Evolutionary conservation across 2,888 invertebrate genomes (phyloP).

Genomic region (Nemurella pictetii): DNA sequence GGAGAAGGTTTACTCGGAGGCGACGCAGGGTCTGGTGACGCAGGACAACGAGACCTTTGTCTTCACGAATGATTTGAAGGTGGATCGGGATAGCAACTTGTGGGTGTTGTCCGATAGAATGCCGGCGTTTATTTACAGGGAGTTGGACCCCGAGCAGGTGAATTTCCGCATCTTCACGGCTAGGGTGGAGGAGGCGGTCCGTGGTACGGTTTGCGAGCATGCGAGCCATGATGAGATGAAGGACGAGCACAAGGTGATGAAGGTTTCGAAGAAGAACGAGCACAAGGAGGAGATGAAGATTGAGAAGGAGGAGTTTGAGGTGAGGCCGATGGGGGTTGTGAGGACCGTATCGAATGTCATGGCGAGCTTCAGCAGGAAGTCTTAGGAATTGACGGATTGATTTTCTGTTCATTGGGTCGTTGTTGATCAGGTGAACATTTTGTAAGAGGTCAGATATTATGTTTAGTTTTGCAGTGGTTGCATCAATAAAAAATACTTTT

Average conservation of each 20-base stretch:
- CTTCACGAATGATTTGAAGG: conserved; percentile 78
- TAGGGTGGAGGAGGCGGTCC: conserved; percentile 68
- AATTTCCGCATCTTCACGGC: conserved; percentile 74
- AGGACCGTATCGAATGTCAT: neutral
- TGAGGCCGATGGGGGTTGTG: neutral
- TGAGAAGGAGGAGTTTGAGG: neutral
- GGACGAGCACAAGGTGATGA: neutral
- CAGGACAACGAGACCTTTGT: conserved; percentile 72
- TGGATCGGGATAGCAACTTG: conserved; percentile 68
- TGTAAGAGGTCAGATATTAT: too few species aligned
- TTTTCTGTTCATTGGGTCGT: too few species aligned
- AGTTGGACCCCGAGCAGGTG: conserved; percentile 63
- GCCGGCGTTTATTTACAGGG: conserved; percentile 68
- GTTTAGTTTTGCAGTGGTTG: neutral
- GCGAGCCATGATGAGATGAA: neutral
- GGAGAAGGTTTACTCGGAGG: conserved; percentile 63
- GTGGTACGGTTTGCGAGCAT: conserved; percentile 69
- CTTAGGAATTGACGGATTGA: too few species aligned
- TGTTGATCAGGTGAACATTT: too few species aligned
- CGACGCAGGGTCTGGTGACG: conserved; percentile 71
- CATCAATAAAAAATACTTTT: neutral
- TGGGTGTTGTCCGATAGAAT: conserved; percentile 76
- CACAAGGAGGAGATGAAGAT: neutral
- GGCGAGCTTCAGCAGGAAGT: neutral
- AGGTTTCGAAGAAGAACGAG: neutral